phyloP scores from a whole-genome alignment of 1,140 invertebrate genomes.

The Drosophila dunni region DNA sequence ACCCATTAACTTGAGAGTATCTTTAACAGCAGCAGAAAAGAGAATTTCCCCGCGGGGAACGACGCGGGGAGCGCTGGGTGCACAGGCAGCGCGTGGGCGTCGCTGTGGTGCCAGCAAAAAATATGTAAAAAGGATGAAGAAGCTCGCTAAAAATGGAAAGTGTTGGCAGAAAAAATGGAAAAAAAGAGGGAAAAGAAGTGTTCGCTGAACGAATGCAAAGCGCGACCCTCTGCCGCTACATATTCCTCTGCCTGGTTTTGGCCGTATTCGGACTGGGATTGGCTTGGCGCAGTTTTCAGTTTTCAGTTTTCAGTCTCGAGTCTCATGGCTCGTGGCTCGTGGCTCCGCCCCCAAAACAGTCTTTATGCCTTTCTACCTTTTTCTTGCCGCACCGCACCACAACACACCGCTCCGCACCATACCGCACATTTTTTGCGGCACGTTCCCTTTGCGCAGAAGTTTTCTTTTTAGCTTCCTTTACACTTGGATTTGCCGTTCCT shows the following conservation, averaged over 20 bases:
- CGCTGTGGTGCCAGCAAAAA: slow-evolving; percentile 14
- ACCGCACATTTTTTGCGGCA: slow-evolving; percentile 57
- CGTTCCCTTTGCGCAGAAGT: slow-evolving; percentile 30
- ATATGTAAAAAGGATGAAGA: slow-evolving; percentile 18
- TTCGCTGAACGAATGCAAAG: slow-evolving; percentile 31
- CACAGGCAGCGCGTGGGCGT: background rate
- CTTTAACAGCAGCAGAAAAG: background rate
- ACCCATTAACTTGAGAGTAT: background rate
- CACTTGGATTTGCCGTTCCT: slow-evolving; percentile 43
- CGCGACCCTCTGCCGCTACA: slow-evolving; percentile 19
- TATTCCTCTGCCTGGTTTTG: background rate
- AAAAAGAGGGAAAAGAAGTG: slow-evolving; percentile 23
- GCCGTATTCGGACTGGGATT: slow-evolving; percentile 55
- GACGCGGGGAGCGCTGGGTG: background rate
- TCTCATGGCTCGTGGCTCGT: slow-evolving; percentile 53
- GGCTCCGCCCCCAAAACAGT: slow-evolving; percentile 66
- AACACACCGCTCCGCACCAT: no score
- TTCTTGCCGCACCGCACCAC: slow-evolving; percentile 51
- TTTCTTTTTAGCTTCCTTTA: slow-evolving; percentile 34
- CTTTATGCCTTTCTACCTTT: slow-evolving; percentile 56
- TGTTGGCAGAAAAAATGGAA: slow-evolving; percentile 22
- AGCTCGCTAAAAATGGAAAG: slow-evolving; percentile 42
- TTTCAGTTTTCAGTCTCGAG: no score
- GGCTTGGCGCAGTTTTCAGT: slow-evolving; percentile 49
- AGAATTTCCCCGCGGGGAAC: background rate